phyloP scores from a whole-genome alignment of 2,113 vertebrate species.

The Arothron firmamentum region DNA sequence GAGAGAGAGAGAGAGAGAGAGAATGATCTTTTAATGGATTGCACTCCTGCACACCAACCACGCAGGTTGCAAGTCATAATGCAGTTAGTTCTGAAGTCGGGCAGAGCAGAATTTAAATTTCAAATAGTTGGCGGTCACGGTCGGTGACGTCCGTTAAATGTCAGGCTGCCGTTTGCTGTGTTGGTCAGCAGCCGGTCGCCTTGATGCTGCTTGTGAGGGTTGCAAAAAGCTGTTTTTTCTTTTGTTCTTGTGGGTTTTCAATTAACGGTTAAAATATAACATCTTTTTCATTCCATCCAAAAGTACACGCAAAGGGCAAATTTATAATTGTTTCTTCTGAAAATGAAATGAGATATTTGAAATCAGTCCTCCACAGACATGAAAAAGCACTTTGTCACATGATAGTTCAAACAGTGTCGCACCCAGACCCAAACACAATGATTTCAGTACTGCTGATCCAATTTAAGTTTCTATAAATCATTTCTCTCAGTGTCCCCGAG shows the following conservation, averaged over 20 bases:
- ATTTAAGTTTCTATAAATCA: constrained; percentile 40
- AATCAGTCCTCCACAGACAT: constrained; percentile 3
- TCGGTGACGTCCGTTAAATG: not conserved
- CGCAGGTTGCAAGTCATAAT: too few relatives aligned
- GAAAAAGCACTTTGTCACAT: not conserved
- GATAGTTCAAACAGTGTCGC: not conserved
- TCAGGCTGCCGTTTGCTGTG: not conserved
- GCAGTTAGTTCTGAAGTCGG: too few relatives aligned
- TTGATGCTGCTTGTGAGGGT: not conserved
- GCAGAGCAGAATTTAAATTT: not conserved
- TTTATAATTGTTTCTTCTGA: too few relatives aligned
- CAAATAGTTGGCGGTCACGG: not conserved
- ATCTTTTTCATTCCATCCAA: too few relatives aligned
- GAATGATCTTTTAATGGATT: too few relatives aligned
- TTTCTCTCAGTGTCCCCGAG: constrained; percentile 8
- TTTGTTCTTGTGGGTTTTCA: not conserved
- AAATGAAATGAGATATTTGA: constrained; percentile 28
- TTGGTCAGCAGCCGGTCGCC: not conserved
- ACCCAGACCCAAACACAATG: constrained; percentile 18
- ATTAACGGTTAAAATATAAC: not conserved
- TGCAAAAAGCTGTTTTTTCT: too few relatives aligned
- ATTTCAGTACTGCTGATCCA: constrained; percentile 3
- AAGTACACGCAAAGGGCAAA: too few relatives aligned
- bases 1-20: too few relatives aligned
- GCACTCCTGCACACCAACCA: too few relatives aligned